Evolutionary conservation across 2,113 vertebrate genomes (phyloP).

Genomic region (Solea senegalensis): DNA sequence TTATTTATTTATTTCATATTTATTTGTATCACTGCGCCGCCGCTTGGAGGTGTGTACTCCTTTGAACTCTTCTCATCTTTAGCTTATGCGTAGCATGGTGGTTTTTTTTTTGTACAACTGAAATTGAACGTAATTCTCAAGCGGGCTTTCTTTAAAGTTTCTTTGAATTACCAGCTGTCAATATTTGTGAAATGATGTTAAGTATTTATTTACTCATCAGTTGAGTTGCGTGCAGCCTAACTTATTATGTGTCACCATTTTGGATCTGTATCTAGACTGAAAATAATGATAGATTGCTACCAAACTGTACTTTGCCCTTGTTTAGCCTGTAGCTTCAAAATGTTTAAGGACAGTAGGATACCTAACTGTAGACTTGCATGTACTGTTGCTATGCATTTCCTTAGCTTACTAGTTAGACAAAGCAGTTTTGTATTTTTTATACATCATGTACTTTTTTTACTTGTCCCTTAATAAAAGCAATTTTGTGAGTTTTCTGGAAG

Average conservation of each 20-base stretch:
- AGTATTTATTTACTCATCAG: constrained; percentile 76
- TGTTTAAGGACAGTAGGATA: constrained; percentile 60
- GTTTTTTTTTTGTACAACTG: constrained; percentile 47
- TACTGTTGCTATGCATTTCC: constrained; percentile 80
- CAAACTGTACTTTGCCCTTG: constrained; percentile 63
- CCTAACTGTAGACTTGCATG: constrained; percentile 76
- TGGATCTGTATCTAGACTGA: constrained; percentile 65
- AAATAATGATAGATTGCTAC: constrained; percentile 63
- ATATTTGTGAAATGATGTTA: constrained; percentile 76
- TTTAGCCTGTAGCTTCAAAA: constrained; percentile 67
- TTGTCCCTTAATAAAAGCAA: constrained; percentile 79
- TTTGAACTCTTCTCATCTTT: constrained; percentile 54
- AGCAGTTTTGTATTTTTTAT: constrained; percentile 81
- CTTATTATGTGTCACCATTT: constrained; percentile 71
- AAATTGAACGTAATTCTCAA: constrained; percentile 68
- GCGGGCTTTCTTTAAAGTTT: constrained; percentile 41
- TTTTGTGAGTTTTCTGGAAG: constrained; percentile 74
- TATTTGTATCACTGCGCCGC: constrained; percentile 74
- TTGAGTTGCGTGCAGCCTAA: constrained; percentile 71
- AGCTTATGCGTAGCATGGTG: constrained; percentile 46
- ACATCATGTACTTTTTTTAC: constrained; percentile 81
- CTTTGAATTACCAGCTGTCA: constrained; percentile 70
- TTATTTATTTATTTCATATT: constrained; percentile 83
- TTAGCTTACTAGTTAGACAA: constrained; percentile 73
- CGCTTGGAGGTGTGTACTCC: constrained; percentile 63